Percentiles rank a stretch among this genome's conserved stretches.
These are phyloP conservation scores for Habrosyne pyritoides DNA, from an alignment of 2,888 invertebrate species.

Conservation along the genomic window DNA sequence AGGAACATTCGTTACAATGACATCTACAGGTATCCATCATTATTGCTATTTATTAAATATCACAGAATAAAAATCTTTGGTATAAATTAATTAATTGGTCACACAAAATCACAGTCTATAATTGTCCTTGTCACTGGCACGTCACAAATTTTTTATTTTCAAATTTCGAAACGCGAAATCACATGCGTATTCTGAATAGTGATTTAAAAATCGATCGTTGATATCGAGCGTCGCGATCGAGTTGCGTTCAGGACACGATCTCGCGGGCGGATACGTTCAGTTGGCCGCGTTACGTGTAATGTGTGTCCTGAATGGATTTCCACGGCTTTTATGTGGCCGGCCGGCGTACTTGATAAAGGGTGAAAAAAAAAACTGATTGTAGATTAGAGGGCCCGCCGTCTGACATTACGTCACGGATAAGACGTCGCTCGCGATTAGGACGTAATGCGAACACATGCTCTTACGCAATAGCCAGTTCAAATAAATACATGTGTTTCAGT, in stretches of 20 bases:
- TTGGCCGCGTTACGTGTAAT: constrained; percentile 74
- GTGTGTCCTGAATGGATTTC: constrained; percentile 80
- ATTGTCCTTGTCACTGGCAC: constrained; percentile 54
- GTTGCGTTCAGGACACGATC: constrained; percentile 54
- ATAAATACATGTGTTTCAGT: constrained; percentile 76
- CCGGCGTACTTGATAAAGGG: constrained; percentile 78
- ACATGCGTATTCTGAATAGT: not conserved
- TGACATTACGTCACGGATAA: constrained; percentile 71
- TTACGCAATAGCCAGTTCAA: constrained; percentile 73
- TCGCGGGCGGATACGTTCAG: constrained; percentile 69
- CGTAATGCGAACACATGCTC: constrained; percentile 69
- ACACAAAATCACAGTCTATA: constrained; percentile 27
- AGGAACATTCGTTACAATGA: constrained; percentile 60
- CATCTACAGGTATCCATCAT: constrained; percentile 56
- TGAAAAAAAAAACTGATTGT: constrained; percentile 81
- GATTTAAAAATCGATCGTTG: not conserved
- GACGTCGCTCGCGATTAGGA: constrained; percentile 65
- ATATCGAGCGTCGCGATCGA: constrained; percentile 16
- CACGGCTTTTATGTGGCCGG: constrained; percentile 77
- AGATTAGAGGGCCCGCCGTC: constrained; percentile 63
- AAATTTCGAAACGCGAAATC: not conserved
- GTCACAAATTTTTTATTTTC: constrained; percentile 32
- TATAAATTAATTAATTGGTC: constrained; percentile 35
- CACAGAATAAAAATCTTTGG: constrained; percentile 68
- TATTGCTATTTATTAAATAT: constrained; percentile 55